phyloP scores from a whole-genome alignment of 2,888 invertebrate genomes.

The Campopleginae sp. region DNA sequence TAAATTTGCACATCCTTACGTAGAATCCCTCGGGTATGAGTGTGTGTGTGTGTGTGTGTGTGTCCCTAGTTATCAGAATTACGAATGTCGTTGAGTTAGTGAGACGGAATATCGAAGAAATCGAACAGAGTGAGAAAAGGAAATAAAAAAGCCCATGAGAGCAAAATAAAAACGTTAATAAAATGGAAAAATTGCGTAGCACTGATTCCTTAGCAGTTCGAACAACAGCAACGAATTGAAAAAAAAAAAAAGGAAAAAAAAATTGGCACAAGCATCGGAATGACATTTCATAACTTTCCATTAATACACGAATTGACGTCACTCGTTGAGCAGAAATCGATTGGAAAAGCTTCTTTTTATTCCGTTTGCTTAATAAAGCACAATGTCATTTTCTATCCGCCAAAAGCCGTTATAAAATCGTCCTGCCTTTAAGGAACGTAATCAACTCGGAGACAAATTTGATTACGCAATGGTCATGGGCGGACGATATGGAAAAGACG shows the following conservation, averaged over 20 bases:
- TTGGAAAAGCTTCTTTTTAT: neutral
- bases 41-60: no score
- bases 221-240: neutral
- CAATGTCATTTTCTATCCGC: neutral
- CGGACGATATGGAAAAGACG: neutral
- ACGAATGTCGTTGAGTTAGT: constrained; percentile 2
- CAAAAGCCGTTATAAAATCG: neutral
- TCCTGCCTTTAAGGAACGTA: neutral
- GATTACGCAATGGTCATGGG: neutral
- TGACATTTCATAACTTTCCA: neutral
- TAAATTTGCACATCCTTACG: constrained; percentile 21
- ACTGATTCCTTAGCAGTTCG: neutral
- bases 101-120: constrained; percentile 25
- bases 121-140: constrained; percentile 7
- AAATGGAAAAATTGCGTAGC: neutral
- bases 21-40: constrained; percentile 2
- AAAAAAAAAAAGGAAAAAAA: constrained; percentile 3
- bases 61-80: neutral
- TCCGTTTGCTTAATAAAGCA: neutral
- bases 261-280: neutral
- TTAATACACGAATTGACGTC: constrained; percentile 5
- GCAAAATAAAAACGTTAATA: neutral
- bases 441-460: neutral
- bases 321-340: neutral
- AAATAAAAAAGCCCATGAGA: neutral